Conservation (phyloP, 2,113 vertebrate genomes). For the Gymnocephalus cernua region DNA sequence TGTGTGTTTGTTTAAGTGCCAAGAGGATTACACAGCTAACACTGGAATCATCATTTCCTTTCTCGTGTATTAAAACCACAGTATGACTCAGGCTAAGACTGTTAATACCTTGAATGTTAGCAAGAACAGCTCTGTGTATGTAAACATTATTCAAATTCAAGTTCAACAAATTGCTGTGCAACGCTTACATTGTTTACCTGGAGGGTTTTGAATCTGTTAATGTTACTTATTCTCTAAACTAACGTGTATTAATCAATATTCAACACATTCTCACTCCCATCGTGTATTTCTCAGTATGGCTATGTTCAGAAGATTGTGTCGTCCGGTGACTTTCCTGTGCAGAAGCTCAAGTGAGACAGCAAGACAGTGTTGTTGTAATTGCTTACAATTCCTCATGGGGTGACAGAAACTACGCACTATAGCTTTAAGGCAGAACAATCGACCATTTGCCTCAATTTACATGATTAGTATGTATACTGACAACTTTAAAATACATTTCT, state of each 20-base stretch:
- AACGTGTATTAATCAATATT: neutral
- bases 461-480: too few species aligned
- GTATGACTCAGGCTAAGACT: slow-evolving; percentile 30
- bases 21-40: slow-evolving; percentile 45
- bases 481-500: too few species aligned
- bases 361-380: too few species aligned
- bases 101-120: slow-evolving; percentile 46
- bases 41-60: slow-evolving; percentile 29
- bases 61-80: slow-evolving; percentile 35
- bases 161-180: slow-evolving; percentile 16
- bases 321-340: too few species aligned
- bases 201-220: neutral
- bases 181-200: neutral
- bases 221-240: neutral
- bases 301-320: too few species aligned
- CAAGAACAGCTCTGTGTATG: slow-evolving; percentile 14
- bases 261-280: too few species aligned
- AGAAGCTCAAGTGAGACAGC: too few species aligned
- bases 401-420: too few species aligned
- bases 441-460: too few species aligned
- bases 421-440: too few species aligned
- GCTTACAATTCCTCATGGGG: too few species aligned
- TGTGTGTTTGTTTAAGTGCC: slow-evolving; percentile 42
- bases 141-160: slow-evolving; percentile 34
- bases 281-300: too few species aligned